These are phyloP conservation scores for Xestia ashworthii DNA, from an alignment of 2,888 invertebrate species.

Conservation along the genomic window DNA sequence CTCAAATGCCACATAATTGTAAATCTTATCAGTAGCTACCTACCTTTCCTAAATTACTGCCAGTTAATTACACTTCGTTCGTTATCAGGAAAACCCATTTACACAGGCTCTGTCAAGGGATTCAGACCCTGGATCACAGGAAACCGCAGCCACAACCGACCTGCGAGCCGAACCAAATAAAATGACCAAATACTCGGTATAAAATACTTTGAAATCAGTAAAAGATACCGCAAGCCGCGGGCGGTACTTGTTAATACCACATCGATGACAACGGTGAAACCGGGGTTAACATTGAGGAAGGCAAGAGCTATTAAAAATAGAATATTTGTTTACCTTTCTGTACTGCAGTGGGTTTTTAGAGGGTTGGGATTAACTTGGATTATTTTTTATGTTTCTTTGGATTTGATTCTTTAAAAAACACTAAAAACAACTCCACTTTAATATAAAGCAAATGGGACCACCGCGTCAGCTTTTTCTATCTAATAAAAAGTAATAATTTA, in stretches of 20 bases:
- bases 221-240: slow-evolving; percentile 25
- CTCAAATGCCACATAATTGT: neutral
- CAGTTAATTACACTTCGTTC: neutral
- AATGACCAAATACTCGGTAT: slow-evolving; percentile 12
- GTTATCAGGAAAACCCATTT: neutral
- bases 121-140: slow-evolving; percentile 1
- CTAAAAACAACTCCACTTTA: too few species aligned
- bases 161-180: slow-evolving; percentile 30
- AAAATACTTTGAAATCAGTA: slow-evolving; percentile 23
- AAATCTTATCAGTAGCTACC: neutral
- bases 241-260: slow-evolving; percentile 30
- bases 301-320: slow-evolving; percentile 13
- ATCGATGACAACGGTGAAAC: slow-evolving; percentile 33
- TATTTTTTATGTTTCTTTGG: neutral
- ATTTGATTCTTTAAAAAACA: neutral
- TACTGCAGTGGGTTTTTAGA: neutral
- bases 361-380: neutral
- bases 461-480: too few species aligned
- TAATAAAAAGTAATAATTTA: too few species aligned
- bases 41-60: neutral
- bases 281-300: slow-evolving; percentile 5
- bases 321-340: neutral
- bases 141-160: slow-evolving; percentile 20
- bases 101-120: neutral
- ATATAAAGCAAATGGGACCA: too few species aligned